Evolutionary conservation across 2,113 vertebrate species (phyloP).

Genomic region (zebrafish (Danio rerio)): DNA sequence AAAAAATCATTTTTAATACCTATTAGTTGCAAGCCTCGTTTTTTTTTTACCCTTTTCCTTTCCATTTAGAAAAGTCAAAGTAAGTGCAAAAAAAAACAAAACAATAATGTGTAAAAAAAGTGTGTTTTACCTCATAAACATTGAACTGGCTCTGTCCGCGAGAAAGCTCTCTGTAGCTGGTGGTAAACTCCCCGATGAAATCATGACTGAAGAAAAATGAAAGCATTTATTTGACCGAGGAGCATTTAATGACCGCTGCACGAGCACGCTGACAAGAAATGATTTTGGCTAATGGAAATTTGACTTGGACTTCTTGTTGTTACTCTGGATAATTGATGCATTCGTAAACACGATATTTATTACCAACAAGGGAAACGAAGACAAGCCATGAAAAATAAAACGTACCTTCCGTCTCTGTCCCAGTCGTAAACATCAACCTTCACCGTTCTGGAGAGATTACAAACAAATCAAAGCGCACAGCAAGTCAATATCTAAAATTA

Average conservation of each 20-base stretch:
- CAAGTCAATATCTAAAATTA: slow-evolving; percentile 22
- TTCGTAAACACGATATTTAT: slow-evolving; percentile 29
- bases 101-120: not conserved
- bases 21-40: no score
- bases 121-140: slow-evolving; percentile 75
- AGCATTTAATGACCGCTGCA: not conserved
- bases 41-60: no score
- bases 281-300: not conserved
- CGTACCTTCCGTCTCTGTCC: slow-evolving; percentile 96
- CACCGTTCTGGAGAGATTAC: slow-evolving; percentile 82
- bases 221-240: not conserved
- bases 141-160: slow-evolving; percentile 96
- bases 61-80: no score
- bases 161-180: slow-evolving; percentile 97
- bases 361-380: not conserved
- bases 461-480: slow-evolving; percentile 21
- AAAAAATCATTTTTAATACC: no score
- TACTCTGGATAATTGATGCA: slow-evolving; percentile 2
- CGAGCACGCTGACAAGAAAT: not conserved
- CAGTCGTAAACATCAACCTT: slow-evolving; percentile 97
- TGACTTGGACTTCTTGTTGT: not conserved
- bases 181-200: slow-evolving; percentile 98
- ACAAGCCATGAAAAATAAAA: not conserved
- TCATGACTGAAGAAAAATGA: slow-evolving; percentile 82
- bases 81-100: not conserved